Conservation (phyloP, 2,888 invertebrate genomes). For the Pherbina coryleti region DNA sequence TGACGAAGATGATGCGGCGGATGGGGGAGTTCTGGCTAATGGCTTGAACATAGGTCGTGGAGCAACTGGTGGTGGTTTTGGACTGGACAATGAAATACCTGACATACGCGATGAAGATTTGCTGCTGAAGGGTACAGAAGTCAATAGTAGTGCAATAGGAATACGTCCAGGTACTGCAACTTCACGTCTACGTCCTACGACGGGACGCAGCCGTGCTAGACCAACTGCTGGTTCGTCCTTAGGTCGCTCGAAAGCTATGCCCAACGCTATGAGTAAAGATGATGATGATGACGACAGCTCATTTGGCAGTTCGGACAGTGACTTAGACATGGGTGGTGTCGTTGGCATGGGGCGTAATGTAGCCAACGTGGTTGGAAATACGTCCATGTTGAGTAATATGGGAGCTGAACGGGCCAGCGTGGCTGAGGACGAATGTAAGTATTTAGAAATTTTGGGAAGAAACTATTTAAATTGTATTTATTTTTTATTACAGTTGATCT, state of each 20-base stretch:
- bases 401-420: not conserved
- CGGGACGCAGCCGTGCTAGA: slow-evolving; percentile 62
- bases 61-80: slow-evolving; percentile 38
- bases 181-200: slow-evolving; percentile 64
- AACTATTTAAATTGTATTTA: not conserved
- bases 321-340: slow-evolving; percentile 63
- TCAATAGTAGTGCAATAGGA: slow-evolving; percentile 34
- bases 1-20: slow-evolving; percentile 60
- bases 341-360: slow-evolving; percentile 53
- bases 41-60: slow-evolving; percentile 6
- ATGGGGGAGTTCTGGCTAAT: slow-evolving; percentile 41
- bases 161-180: slow-evolving; percentile 59
- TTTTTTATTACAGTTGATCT: slow-evolving; percentile 60
- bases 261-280: slow-evolving; percentile 34
- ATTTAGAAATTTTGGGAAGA: not conserved
- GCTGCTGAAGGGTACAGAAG: slow-evolving; percentile 42
- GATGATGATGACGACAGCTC: slow-evolving; percentile 65
- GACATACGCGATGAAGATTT: slow-evolving; percentile 63
- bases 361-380: slow-evolving; percentile 13
- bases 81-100: slow-evolving; percentile 58
- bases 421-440: slow-evolving; percentile 56
- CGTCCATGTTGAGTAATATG: slow-evolving; percentile 40
- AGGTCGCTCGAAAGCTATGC: slow-evolving; percentile 24
- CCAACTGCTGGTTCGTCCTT: slow-evolving; percentile 37
- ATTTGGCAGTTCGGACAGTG: slow-evolving; percentile 67